phyloP scores from a whole-genome alignment of 2,113 vertebrate species.

The Opisthocomus hoazin region DNA sequence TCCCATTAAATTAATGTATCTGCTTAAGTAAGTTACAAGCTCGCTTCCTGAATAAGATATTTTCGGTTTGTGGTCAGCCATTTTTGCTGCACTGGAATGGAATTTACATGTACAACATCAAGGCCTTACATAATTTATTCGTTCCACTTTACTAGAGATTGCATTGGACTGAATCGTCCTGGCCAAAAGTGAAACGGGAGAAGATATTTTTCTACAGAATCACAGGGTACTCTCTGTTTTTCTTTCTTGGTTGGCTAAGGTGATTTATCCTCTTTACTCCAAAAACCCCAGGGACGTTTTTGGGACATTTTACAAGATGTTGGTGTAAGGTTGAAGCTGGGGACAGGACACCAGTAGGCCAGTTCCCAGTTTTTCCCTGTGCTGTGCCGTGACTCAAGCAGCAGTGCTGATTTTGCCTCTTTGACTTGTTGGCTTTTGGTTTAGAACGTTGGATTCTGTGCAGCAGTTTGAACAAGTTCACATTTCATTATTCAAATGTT shows the following conservation, averaged over 20 bases:
- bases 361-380: background rate
- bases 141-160: background rate
- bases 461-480: background rate
- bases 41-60: background rate
- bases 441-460: background rate
- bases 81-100: background rate
- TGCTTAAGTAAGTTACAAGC: background rate
- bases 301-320: background rate
- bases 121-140: background rate
- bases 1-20: background rate
- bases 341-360: background rate
- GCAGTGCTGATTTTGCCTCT: background rate
- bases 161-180: background rate
- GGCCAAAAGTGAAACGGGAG: background rate
- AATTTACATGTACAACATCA: background rate
- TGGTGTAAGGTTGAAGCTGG: background rate
- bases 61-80: background rate
- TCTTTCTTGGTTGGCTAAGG: background rate
- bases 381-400: background rate
- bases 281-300: background rate
- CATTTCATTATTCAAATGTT: background rate
- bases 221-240: background rate
- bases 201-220: background rate
- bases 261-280: background rate
- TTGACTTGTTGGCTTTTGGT: background rate